Conservation (phyloP, 2,888 invertebrate species). For the Pandemis corylana region DNA sequence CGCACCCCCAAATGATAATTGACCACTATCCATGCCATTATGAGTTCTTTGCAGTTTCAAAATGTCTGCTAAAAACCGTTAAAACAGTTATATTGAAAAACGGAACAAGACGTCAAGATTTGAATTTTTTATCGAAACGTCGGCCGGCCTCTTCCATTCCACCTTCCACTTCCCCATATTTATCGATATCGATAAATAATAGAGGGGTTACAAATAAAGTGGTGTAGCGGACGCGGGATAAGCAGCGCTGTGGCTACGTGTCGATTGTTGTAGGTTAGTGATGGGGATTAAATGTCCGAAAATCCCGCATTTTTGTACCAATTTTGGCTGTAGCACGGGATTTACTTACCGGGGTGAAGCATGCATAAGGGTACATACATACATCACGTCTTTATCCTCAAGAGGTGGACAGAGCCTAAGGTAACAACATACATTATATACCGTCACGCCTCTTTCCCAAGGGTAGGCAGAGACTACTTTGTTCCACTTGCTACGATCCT, state of each 20-base stretch:
- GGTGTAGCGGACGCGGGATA: neutral
- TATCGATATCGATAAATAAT: constrained; percentile 9
- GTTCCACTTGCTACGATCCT: too few species aligned
- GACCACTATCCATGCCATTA: too few species aligned
- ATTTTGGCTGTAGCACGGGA: neutral
- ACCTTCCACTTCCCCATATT: neutral
- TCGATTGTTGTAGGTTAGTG: constrained; percentile 32
- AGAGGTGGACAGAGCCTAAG: too few species aligned
- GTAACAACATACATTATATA: too few species aligned
- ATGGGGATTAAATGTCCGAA: constrained; percentile 4
- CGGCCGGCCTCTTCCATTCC: neutral
- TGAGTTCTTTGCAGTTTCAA: neutral
- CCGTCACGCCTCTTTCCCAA: too few species aligned
- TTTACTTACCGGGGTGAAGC: neutral
- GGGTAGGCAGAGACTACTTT: too few species aligned
- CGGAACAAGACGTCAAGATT: neutral
- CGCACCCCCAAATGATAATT: too few species aligned
- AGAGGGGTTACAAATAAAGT: neutral
- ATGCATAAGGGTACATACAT: too few species aligned
- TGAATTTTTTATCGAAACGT: neutral
- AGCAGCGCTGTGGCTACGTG: constrained; percentile 23
- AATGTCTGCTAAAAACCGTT: neutral
- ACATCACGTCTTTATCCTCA: too few species aligned
- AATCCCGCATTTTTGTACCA: neutral
- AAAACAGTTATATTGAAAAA: neutral